Conservation (phyloP, 1,140 invertebrate species). For the Drosophila ohnishii region DNA sequence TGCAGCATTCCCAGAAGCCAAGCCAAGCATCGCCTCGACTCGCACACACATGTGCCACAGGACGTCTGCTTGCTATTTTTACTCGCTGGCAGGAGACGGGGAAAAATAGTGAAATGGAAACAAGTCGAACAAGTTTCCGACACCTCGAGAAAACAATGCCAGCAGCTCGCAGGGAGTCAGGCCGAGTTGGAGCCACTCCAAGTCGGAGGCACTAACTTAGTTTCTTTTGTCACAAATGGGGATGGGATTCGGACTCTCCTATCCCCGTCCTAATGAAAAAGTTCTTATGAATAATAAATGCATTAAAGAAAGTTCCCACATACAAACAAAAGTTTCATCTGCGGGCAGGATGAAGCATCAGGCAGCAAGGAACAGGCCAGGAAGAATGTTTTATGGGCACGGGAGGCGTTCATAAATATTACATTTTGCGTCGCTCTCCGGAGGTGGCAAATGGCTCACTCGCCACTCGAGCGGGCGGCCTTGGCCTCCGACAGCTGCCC, state of each 20-base stretch:
- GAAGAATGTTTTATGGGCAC: slow-evolving; percentile 38
- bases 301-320: slow-evolving; percentile 67
- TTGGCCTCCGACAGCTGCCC: slow-evolving; percentile 26
- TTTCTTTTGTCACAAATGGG: slow-evolving; percentile 39
- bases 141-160: slow-evolving; percentile 71
- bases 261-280: slow-evolving; percentile 70
- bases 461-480: slow-evolving; percentile 44
- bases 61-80: slow-evolving; percentile 58
- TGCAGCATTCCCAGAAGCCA: slow-evolving; percentile 22
- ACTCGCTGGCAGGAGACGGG: slow-evolving; percentile 22
- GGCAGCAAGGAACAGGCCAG: neutral
- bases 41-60: slow-evolving; percentile 35
- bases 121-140: slow-evolving; percentile 81
- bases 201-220: slow-evolving; percentile 58
- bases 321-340: slow-evolving; percentile 54
- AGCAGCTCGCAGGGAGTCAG: slow-evolving; percentile 31
- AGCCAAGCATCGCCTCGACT: slow-evolving; percentile 8
- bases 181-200: slow-evolving; percentile 15
- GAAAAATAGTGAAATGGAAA: slow-evolving; percentile 75
- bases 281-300: slow-evolving; percentile 81
- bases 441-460: slow-evolving; percentile 58
- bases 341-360: neutral
- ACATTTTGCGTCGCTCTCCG: slow-evolving; percentile 50
- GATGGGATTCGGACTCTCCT: slow-evolving; percentile 46
- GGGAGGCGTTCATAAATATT: slow-evolving; percentile 54